A percentile compares a stretch with the other conserved stretches of the same genome.
Conservation (phyloP, 2,888 invertebrate genomes). For the Entomobrya multifasciata region DNA sequence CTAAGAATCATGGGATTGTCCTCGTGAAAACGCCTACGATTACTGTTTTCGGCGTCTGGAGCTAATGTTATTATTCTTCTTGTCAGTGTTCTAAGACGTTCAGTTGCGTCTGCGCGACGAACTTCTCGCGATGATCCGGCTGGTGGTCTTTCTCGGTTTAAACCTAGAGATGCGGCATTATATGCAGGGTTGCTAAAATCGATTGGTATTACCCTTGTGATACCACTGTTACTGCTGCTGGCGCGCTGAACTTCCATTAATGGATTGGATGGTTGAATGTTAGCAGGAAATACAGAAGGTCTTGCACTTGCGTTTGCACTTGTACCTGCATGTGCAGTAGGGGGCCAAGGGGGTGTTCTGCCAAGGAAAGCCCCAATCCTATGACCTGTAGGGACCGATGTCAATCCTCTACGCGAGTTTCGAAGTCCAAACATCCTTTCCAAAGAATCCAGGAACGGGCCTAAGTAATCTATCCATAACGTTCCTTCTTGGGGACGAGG, state of each 20-base stretch:
- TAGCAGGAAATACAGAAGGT: conserved; percentile 14
- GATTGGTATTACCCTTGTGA: neutral
- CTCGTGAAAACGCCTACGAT: conserved; percentile 47
- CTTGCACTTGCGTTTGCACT: neutral
- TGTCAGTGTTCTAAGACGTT: conserved; percentile 58
- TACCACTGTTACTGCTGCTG: conserved; percentile 22
- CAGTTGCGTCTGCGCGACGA: conserved; percentile 43
- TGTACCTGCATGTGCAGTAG: too few species aligned
- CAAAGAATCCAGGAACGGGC: conserved; percentile 75
- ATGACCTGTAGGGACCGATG: conserved; percentile 10
- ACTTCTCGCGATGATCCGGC: too few species aligned
- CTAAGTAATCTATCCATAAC: conserved; percentile 75
- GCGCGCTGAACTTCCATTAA: neutral
- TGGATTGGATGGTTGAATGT: conserved; percentile 29
- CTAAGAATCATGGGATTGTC: conserved; percentile 53
- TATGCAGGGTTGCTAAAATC: neutral
- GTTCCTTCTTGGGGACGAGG: conserved; percentile 74
- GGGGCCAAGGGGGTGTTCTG: conserved; percentile 60
- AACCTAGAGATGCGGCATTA: neutral
- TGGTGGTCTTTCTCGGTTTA: conserved; percentile 16
- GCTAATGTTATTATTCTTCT: conserved; percentile 73
- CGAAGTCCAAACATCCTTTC: conserved; percentile 76
- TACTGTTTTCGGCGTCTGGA: conserved; percentile 56
- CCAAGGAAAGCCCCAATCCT: conserved; percentile 55
- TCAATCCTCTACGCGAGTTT: conserved; percentile 32